A percentile compares a stretch with the other conserved stretches of the same genome.
Evolutionary conservation across 2,797 vertebrate species (phyloP).

Genomic region (Coendou prehensilis): DNA sequence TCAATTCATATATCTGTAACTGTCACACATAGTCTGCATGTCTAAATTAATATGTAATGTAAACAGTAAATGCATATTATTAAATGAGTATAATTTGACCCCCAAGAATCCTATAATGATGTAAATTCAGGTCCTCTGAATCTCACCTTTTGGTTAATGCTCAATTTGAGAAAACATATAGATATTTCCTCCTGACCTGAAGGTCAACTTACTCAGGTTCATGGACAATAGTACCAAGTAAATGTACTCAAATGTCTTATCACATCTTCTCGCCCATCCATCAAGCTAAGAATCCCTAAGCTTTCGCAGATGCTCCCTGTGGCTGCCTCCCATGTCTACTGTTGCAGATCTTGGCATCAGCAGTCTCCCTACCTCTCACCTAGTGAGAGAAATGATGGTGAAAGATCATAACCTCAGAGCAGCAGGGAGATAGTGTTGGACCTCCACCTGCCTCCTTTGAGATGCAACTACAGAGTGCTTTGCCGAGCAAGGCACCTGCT

Average conservation of each 20-base stretch:
- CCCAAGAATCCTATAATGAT: conserved; percentile 2
- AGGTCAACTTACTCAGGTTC: conserved; percentile 71
- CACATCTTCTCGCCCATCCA: conserved; percentile 57
- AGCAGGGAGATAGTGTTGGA: not conserved
- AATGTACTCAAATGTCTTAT: conserved; percentile 70
- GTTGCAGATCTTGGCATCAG: conserved; percentile 40
- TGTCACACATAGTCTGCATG: not conserved
- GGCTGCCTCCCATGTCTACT: conserved; percentile 52
- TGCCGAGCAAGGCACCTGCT: conserved; percentile 69
- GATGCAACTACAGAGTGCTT: conserved; percentile 39
- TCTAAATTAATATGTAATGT: conserved; percentile 11
- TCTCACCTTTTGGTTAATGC: conserved; percentile 33
- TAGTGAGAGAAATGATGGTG: not conserved
- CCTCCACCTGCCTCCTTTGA: conserved; percentile 51
- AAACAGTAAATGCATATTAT: conserved; percentile 45
- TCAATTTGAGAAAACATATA: conserved; percentile 59
- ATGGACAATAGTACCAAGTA: conserved; percentile 63
- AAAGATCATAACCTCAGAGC: conserved; percentile 5
- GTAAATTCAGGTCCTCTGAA: conserved; percentile 3
- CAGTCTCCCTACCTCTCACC: conserved; percentile 11
- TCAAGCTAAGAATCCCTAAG: conserved; percentile 68
- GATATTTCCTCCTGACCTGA: conserved; percentile 73
- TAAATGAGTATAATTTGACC: conserved; percentile 34
- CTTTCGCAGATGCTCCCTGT: conserved; percentile 69
- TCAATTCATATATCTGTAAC: conserved; percentile 34